Conservation (phyloP, 2,888 invertebrate genomes). For the Drosophila conformis region DNA sequence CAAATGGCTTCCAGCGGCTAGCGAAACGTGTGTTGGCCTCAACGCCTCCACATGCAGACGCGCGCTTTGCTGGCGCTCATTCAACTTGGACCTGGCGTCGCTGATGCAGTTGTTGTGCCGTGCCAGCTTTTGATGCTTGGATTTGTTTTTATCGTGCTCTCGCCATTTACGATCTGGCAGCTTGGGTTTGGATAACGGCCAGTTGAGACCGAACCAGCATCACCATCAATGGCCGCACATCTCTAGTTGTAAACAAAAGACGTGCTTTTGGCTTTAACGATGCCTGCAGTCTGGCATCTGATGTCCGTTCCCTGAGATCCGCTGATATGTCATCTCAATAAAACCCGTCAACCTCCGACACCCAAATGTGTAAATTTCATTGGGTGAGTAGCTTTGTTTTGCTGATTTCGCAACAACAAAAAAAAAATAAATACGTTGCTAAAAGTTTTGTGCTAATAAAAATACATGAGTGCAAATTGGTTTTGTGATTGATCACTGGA, state of each 20-base stretch:
- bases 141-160: constrained; percentile 51
- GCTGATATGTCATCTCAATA: constrained; percentile 62
- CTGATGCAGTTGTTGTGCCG: constrained; percentile 61
- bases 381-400: constrained; percentile 64
- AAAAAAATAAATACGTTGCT: background rate
- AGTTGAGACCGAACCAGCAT: constrained; percentile 16
- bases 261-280: constrained; percentile 54
- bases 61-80: constrained; percentile 59
- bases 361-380: constrained; percentile 41
- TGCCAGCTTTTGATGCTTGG: constrained; percentile 31
- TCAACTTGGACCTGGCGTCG: constrained; percentile 72
- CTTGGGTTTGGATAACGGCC: constrained; percentile 30
- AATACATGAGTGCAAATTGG: constrained; percentile 26
- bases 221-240: constrained; percentile 25
- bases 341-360: constrained; percentile 42
- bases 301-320: constrained; percentile 10
- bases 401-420: constrained; percentile 21
- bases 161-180: constrained; percentile 54
- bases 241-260: constrained; percentile 62
- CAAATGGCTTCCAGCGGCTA: constrained; percentile 39
- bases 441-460: constrained; percentile 33
- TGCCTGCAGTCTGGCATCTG: constrained; percentile 20
- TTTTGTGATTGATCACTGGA: constrained; percentile 15
- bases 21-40: constrained; percentile 39
- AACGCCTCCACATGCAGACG: constrained; percentile 66